A percentile compares a stretch with the other conserved stretches of the same genome.
Evolutionary conservation across 2,797 vertebrate species (phyloP).

Genomic region (Crocidura indochinensis): DNA sequence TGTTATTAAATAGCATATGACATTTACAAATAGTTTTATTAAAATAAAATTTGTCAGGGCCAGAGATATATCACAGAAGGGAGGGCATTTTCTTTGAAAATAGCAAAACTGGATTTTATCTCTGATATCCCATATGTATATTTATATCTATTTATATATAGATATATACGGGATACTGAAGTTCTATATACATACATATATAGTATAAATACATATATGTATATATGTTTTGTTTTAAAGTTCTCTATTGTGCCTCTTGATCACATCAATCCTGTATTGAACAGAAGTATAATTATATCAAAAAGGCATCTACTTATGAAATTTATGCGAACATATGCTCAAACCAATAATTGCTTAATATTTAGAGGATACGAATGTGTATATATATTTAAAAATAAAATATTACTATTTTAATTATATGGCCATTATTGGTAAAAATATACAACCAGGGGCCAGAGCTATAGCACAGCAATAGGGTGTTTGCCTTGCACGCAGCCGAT

Average conservation of each 20-base stretch:
- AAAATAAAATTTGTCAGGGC: too few relatives aligned
- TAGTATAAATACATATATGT: too few relatives aligned
- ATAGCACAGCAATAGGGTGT: too few relatives aligned
- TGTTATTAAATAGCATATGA: not conserved
- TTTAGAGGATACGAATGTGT: not conserved
- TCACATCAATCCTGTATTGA: not conserved
- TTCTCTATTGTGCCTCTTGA: not conserved
- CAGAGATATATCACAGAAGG: too few relatives aligned
- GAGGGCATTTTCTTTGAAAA: too few relatives aligned
- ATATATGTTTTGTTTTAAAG: not conserved
- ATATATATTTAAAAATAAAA: not conserved
- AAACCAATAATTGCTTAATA: not conserved
- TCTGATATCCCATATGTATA: too few relatives aligned
- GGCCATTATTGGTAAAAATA: not conserved
- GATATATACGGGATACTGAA: too few relatives aligned
- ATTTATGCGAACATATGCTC: not conserved
- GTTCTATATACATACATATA: too few relatives aligned
- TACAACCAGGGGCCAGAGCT: not conserved
- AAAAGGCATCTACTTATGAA: not conserved
- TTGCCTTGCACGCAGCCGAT: too few relatives aligned
- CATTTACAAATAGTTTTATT: not conserved
- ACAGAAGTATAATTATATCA: not conserved
- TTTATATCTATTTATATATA: too few relatives aligned
- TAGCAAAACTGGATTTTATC: too few relatives aligned
- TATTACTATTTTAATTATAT: not conserved